Base-by-base conservation (phyloP, 2,888 invertebrate species). In the Auanema freiburgensis region DNA sequence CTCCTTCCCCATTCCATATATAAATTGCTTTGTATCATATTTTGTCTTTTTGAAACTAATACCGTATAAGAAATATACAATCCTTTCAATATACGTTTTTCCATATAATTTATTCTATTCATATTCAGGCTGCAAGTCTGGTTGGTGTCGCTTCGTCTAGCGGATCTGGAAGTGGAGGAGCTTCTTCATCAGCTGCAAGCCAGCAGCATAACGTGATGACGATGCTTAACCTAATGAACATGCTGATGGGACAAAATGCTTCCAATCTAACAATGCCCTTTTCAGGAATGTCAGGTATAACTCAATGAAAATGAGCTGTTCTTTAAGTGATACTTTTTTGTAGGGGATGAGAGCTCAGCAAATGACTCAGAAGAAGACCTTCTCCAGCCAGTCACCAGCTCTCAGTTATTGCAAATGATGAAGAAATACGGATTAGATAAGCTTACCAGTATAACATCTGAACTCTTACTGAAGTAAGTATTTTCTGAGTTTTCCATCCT, bases 161-260 rank as follows among this genome's bases (percentile, higher is more conserved):
- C 33, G 33, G 33, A 33, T 33, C 33, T 16, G 43, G 25, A 14
- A 25, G 59, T 6, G 23, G 43, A 24, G 61, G 5, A n/a, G 12
- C 10, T 14, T 25, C 33, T 24, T 14, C 46, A 44, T 23, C 60
- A 21, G 43, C 55, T 5, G 43, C 56, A n/a, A 51, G 50, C 16
- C 62, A 62, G 33, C 33, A 33, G 43, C 57, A 51, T 33, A 62
- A 57, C 49, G 57, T 57, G 53, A 58, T 63, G 51, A 51, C 63
- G 25, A 49, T 65, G n/a, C 40, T 61, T 23, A 59, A 61, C 14
- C n/a, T 65, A n/a, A 61, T 65, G 60, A 65, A 56, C 51, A 65
- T 65, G 65, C 51, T 65, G 51, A 60, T 65, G 65, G 59, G 54
- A 1, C 44, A 60, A 49, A 54, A 55, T 25, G 25, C 43, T 4